These are phyloP conservation scores for Rotaria socialis DNA, from an alignment of 2,888 invertebrate genomes.

Conservation along the genomic window DNA sequence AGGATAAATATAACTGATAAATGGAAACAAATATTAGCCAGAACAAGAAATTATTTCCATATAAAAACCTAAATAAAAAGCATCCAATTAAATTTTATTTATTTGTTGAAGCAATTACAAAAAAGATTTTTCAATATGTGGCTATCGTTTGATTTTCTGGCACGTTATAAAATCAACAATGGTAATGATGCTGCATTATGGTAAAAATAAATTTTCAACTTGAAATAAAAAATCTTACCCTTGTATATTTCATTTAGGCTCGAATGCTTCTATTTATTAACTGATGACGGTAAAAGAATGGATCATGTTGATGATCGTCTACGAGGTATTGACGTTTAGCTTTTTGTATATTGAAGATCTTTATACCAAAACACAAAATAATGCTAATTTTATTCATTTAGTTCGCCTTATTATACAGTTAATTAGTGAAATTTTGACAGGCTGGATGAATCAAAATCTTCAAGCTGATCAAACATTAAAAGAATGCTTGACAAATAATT, in stretches of 20 bases:
- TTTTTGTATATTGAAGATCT: too few species aligned
- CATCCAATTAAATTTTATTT: too few species aligned
- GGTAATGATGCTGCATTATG: background rate
- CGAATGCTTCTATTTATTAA: background rate
- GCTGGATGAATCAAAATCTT: background rate
- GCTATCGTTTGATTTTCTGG: background rate
- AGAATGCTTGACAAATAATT: background rate
- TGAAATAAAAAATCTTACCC: too few species aligned
- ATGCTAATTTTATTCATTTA: background rate
- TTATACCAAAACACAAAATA: too few species aligned
- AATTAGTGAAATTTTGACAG: background rate
- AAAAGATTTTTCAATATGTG: background rate
- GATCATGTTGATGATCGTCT: background rate
- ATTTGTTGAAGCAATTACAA: background rate
- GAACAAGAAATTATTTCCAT: too few species aligned
- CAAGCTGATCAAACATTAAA: background rate
- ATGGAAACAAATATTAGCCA: too few species aligned
- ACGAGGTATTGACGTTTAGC: background rate
- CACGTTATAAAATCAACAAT: background rate
- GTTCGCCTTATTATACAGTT: background rate
- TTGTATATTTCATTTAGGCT: background rate
- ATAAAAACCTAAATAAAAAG: too few species aligned
- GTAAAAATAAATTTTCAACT: background rate
- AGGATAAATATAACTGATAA: too few species aligned
- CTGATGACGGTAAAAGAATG: background rate